Conservation (phyloP, 2,888 invertebrate species). For the Meta bourneti region DNA sequence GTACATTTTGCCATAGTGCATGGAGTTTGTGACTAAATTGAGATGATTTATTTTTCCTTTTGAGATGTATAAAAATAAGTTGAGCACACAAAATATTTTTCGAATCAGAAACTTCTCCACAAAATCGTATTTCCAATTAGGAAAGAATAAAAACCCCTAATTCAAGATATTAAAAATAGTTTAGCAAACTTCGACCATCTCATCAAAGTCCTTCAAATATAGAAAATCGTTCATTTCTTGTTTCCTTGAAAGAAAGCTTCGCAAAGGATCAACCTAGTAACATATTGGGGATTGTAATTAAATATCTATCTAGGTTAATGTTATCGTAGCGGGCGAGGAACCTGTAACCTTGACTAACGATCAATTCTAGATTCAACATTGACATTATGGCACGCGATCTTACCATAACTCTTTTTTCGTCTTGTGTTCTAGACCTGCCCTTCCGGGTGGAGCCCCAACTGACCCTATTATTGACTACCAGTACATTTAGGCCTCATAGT, state of each 20-base stretch:
- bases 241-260: neutral
- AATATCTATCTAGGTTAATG: slow-evolving; percentile 27
- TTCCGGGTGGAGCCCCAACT: slow-evolving; percentile 23
- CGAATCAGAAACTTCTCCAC: neutral
- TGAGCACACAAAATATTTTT: neutral
- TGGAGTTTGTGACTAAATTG: too few species aligned
- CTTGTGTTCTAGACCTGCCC: slow-evolving; percentile 2
- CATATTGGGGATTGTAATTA: slow-evolving; percentile 12
- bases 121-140: neutral
- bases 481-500: neutral
- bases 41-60: too few species aligned
- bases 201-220: neutral
- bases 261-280: neutral
- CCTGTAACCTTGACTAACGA: slow-evolving; percentile 52
- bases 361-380: slow-evolving; percentile 24
- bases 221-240: neutral
- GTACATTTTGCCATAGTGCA: too few species aligned
- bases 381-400: slow-evolving; percentile 44
- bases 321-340: slow-evolving; percentile 27
- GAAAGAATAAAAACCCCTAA: neutral
- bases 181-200: neutral
- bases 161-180: neutral
- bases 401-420: slow-evolving; percentile 26
- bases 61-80: too few species aligned
- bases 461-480: slow-evolving; percentile 16